Base-by-base conservation (phyloP, 1,140 invertebrate species). In the Pteromalus puparum region DNA sequence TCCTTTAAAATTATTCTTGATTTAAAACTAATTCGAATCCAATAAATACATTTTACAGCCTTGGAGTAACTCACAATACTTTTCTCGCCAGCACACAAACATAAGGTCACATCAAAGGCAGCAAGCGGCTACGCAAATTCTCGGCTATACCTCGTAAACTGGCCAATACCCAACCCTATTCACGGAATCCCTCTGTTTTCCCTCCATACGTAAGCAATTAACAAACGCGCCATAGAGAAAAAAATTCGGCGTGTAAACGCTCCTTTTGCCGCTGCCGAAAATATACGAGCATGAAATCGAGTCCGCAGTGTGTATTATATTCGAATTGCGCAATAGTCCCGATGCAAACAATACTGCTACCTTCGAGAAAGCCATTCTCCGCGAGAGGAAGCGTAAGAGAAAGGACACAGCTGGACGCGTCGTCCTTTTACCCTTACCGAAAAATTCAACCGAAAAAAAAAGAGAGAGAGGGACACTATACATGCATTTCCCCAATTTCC, bases 151-250 rank as follows among this genome's bases (percentile, higher is more conserved):
- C 21, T 65, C 77, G 61, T 67, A 34, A 26, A 42, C 34, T 21
- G 38, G n/a, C 67, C 10, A 3, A 18, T 68, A 46, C 21, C 38
- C 46, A 28, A 15, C 46, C 42, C 48, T 13, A 24, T 77, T 48
- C 21, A 48, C 7, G 48, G 48, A 76, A 67, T 21, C 26, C 26
- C 24, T 70, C 72, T 74, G 81, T 81, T 75, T 75, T 21, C 72
- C n/a, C 53, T 82, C 81, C 38, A 75, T 65, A 82, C 48, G 48
- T 5, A 68, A 74, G 81, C 74, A 83, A 83, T 83, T 83, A 83
- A 67, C 10, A 68, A 34, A 38, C 24, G 61, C 9, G 2, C 48
- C 7, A 12, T 18, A 42, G 42, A 9, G 10, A 46, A 30, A 9
- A 15, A 65, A 82, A 74, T 24, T 34, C 26, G 28, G 26, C 79